Conservation (phyloP, 1,140 invertebrate genomes). For the Sycophila sp. region DNA sequence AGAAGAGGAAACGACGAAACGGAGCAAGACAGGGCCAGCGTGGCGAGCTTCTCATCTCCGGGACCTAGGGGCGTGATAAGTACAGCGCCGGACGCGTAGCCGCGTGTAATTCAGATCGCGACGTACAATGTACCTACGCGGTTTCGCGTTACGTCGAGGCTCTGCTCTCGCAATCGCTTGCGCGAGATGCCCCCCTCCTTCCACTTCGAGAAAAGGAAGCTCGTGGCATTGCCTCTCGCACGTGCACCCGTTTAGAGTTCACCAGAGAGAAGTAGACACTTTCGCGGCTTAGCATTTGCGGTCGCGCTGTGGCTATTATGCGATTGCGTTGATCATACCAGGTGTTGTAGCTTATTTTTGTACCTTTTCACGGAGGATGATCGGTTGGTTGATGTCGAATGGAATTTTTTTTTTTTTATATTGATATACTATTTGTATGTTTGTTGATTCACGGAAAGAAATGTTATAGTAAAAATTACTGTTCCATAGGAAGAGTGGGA, state of each 20-base stretch:
- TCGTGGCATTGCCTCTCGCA: constrained; percentile 48
- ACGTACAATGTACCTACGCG: constrained; percentile 43
- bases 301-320: too few relatives aligned
- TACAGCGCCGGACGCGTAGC: constrained; percentile 38
- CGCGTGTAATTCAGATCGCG: constrained; percentile 47
- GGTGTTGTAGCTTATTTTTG: too few relatives aligned
- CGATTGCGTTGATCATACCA: too few relatives aligned
- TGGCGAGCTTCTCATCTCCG: neutral
- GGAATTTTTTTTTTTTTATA: too few relatives aligned
- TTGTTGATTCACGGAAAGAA: too few relatives aligned
- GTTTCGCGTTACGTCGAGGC: constrained; percentile 52
- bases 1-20: constrained; percentile 38
- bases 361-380: too few relatives aligned
- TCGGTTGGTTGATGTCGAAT: too few relatives aligned
- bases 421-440: too few relatives aligned
- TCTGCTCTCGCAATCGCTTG: constrained; percentile 39
- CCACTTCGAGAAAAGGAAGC: too few relatives aligned
- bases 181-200: constrained; percentile 36
- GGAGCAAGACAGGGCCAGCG: constrained; percentile 41
- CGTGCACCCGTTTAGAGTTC: neutral
- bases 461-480: too few relatives aligned
- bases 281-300: neutral
- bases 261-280: too few relatives aligned
- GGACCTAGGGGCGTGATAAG: constrained; percentile 20
- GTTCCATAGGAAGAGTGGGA: too few relatives aligned